These are phyloP conservation scores for Microctonus hyperodae DNA, from an alignment of 2,888 invertebrate genomes.

Conservation along the genomic window DNA sequence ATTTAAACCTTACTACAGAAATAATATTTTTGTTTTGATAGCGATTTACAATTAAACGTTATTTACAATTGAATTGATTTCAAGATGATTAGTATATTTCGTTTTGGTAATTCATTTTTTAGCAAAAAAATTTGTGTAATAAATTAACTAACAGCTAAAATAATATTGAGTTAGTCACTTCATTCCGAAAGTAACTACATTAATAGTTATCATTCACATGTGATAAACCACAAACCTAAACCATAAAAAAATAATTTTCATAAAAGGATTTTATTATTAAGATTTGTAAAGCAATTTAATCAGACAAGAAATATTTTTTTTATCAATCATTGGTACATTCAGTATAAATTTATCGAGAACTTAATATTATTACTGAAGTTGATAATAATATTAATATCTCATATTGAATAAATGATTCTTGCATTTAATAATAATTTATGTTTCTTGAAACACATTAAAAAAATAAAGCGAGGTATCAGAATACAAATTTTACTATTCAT, in stretches of 20 bases:
- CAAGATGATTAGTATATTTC: not conserved
- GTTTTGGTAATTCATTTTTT: too few species aligned
- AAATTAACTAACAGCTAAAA: not conserved
- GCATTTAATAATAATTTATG: not conserved
- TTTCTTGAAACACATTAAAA: not conserved
- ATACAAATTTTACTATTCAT: not conserved
- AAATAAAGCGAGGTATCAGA: not conserved
- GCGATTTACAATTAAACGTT: not conserved
- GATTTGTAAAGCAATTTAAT: too few species aligned
- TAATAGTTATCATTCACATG: not conserved
- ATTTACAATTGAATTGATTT: not conserved
- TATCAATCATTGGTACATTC: not conserved
- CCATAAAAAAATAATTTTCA: not conserved
- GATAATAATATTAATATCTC: not conserved
- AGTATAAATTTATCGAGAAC: not conserved
- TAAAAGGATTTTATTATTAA: too few species aligned
- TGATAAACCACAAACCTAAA: not conserved
- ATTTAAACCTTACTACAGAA: too few species aligned
- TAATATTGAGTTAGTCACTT: not conserved
- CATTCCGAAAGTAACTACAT: not conserved
- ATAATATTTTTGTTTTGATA: too few species aligned
- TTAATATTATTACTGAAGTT: not conserved
- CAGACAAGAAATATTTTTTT: not conserved
- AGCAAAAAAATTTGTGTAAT: not conserved
- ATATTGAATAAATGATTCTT: not conserved